Evolutionary conservation across 2,113 vertebrate genomes (phyloP).

Genomic region (Macroglossus sobrinus): DNA sequence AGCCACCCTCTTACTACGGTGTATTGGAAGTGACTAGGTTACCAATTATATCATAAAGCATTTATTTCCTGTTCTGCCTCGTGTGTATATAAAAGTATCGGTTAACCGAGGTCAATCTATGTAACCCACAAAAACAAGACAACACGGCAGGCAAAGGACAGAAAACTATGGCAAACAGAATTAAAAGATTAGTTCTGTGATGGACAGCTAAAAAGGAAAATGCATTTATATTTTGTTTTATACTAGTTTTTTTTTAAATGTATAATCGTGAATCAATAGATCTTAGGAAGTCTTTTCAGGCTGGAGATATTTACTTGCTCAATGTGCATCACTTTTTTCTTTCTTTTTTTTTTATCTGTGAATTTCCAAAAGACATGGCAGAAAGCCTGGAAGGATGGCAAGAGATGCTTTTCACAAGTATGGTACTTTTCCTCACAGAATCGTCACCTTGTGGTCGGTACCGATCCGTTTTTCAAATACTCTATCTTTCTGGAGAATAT

Average conservation of each 20-base stretch:
- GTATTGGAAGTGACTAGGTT: conserved; percentile 65
- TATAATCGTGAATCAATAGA: not conserved
- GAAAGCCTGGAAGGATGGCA: not conserved
- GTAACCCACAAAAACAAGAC: conserved; percentile 45
- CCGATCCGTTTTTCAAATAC: not conserved
- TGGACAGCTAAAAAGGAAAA: not conserved
- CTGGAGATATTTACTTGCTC: not conserved
- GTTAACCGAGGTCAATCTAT: conserved; percentile 63
- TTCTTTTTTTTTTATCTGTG: not conserved
- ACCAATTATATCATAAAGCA: conserved; percentile 69
- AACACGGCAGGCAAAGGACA: conserved; percentile 49
- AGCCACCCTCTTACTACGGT: not conserved
- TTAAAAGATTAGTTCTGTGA: not conserved
- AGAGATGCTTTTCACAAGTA: conserved; percentile 8
- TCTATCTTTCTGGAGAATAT: not conserved
- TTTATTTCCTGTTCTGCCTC: conserved; percentile 69
- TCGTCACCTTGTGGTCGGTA: not conserved
- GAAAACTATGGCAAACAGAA: not conserved
- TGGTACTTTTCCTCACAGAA: not conserved
- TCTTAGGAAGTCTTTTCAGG: not conserved
- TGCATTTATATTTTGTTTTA: not conserved
- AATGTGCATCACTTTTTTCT: not conserved
- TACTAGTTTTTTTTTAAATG: not conserved
- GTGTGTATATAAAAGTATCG: conserved; percentile 59
- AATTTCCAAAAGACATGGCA: not conserved